Evolutionary conservation across 2,888 invertebrate genomes (phyloP).

Genomic region (Meiosimyza decipiens): DNA sequence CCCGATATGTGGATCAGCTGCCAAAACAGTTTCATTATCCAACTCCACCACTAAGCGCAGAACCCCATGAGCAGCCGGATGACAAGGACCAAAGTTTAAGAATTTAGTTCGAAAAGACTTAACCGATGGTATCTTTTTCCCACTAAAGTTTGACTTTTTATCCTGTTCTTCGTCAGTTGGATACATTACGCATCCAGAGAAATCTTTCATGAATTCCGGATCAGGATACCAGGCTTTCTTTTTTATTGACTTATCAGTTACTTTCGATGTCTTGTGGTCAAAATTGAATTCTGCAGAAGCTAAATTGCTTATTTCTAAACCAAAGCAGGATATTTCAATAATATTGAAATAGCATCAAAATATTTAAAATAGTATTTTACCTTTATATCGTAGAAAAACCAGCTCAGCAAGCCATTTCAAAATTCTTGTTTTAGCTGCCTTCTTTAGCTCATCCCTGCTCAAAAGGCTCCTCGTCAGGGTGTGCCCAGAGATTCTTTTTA

Average conservation of each 20-base stretch:
- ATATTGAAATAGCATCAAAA: too few species aligned
- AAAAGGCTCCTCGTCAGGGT: constrained; percentile 1
- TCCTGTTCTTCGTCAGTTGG: constrained; percentile 65
- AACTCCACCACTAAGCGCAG: constrained; percentile 82
- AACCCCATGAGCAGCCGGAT: constrained; percentile 93
- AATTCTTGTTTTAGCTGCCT: background rate
- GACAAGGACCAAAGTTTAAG: constrained; percentile 89
- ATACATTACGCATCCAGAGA: constrained; percentile 71
- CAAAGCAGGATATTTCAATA: too few species aligned
- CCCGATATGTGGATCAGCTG: constrained; percentile 88
- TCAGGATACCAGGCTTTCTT: constrained; percentile 72
- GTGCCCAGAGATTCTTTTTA: background rate
- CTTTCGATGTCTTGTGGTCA: too few species aligned
- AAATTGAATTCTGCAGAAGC: too few species aligned
- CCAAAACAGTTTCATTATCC: constrained; percentile 83
- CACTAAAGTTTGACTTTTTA: constrained; percentile 56
- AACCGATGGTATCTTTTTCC: constrained; percentile 68
- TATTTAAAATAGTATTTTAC: background rate
- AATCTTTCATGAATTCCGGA: constrained; percentile 70
- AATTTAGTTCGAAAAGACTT: constrained; percentile 74
- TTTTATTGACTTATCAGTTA: background rate
- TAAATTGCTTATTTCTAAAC: too few species aligned
- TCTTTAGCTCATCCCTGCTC: background rate
- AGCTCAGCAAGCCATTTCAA: background rate
- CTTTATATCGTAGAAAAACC: constrained; percentile 15